Base-by-base conservation (phyloP, 2,797 vertebrate species). In the Chloroceryle inda region DNA sequence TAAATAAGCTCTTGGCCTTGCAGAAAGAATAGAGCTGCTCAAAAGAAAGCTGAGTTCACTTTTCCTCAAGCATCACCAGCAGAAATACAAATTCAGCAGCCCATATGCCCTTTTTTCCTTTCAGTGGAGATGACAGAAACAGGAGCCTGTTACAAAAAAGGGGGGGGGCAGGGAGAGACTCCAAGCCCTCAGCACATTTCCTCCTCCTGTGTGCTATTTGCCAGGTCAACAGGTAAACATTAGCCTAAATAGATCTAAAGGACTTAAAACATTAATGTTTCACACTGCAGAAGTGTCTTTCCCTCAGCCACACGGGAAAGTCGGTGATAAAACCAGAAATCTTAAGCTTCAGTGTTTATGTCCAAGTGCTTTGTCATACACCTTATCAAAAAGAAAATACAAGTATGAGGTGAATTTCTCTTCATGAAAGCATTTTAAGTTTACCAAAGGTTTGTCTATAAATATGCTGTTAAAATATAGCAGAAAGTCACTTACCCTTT, bases 401-500 rank as follows among this genome's bases (percentile, higher is more conserved):
- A 8, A 67, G 1, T 7, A n/a, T 17, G 18, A 71, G 8, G 6
- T 29, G 24, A 69, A 44, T 35, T 72, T 83, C 22, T 37, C 40
- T 75, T 80, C 33, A n/a, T 18, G 12, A 3, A n/a, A 85, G 26
- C 5, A 56, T 61, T 88, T 75, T 56, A 66, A 86, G n/a, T 5
- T 58, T 44, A 68, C 10, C 14, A 38, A 0, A 71, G 56, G 13
- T 50, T 82, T 44, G 40, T 9, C 38, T 59, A 31, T 13, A 89
- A 84, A 53, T 33, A 59, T 75, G 4, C 20, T 31, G 5, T 11
- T 7, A 84, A 27, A 86, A 86, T 20, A 38, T 4, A 88, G 37
- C 24, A 89, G 19, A 73, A 63, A 83, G 21, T 61, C 55, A 92
- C 98, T 94, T 95, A 99, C 99, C 99, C 99, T 96, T 99, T 99